Conservation (phyloP, 2,888 invertebrate genomes). For the Torymus tubicola region DNA sequence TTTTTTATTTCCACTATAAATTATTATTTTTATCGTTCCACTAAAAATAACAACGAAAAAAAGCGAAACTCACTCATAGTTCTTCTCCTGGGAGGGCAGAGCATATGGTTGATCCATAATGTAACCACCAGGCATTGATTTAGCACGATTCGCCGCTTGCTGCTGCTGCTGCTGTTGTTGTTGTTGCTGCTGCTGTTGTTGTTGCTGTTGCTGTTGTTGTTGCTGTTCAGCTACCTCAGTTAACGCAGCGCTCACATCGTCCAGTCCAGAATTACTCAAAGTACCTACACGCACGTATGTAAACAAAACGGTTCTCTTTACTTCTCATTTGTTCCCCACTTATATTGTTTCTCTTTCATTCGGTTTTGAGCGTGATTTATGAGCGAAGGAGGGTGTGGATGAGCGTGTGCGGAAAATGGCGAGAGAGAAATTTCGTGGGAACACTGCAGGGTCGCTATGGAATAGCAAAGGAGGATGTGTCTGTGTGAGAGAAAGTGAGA, state of each 20-base stretch:
- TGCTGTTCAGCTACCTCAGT: conserved; percentile 58
- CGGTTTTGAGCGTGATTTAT: no score
- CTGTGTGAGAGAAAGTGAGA: no score
- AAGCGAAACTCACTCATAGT: conserved; percentile 67
- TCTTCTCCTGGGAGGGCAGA: conserved; percentile 64
- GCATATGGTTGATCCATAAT: conserved; percentile 62
- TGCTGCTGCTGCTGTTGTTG: conserved; percentile 5
- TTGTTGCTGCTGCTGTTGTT: conserved; percentile 22
- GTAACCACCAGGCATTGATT: conserved; percentile 57
- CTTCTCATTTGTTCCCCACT: no score
- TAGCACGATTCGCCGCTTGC: conserved; percentile 54
- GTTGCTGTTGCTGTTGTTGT: conserved; percentile 16
- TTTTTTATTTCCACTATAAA: no score
- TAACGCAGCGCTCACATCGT: conserved; percentile 65
- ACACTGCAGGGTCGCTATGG: no score
- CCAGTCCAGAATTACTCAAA: conserved; percentile 68
- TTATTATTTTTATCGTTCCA: no score
- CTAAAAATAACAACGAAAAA: neutral
- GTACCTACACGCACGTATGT: conserved; percentile 60
- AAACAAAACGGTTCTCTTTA: no score
- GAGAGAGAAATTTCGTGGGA: no score
- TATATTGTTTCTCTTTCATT: no score
- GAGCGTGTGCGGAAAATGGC: no score
- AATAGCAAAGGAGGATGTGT: no score
- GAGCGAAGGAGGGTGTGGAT: no score